Base-by-base conservation (phyloP, 2,113 vertebrate genomes). In the Solea senegalensis region DNA sequence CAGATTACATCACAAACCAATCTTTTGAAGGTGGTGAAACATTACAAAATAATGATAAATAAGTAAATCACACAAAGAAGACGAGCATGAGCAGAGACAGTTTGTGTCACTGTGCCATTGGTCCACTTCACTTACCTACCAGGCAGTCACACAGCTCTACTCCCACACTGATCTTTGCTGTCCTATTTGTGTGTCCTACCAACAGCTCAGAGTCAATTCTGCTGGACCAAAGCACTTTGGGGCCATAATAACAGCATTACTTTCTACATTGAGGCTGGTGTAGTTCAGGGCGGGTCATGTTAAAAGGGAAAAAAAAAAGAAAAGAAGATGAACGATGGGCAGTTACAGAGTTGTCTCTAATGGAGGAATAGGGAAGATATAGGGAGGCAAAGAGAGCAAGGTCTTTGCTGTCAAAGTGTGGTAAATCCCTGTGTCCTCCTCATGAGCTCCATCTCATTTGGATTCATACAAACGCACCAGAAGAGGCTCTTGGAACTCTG, bases 121-220 rank as follows among this genome's bases (percentile, higher is more conserved):
- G 34, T 73, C 74, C 71, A 76, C 69, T 88, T 75, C 54, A 54
- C 65, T 75, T 41, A 81, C 67, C 69, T 11, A 60, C 7, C 50
- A 55, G 15, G 54, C 62, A 45, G 15, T 58, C 62, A 45, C 14
- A 16, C 21, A 4, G 34, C 5, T 34, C 5, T 34, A 59, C 43
- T 52, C 15, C 27, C n/a, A 61, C 16, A 52, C 8, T 11, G 39
- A 65, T 79, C 61, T 72, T 16, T 39, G 41, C 55, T n/a, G 51
- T 61, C 52, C 26, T 71, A 13, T 59, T 53, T 59, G 28, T 76
- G 65, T 50, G 52, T 16, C 55, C 44, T 0, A 67, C 26, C 55
- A 21, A 66, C 58, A 53, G 45, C 46, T 46, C 14, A 5, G 54
- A 53, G 58, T 72, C 48, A 60, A 0, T 53, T 52, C 55, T 49